Base-by-base conservation (phyloP, 2,888 invertebrate species). In the Drosophila buzzatii region DNA sequence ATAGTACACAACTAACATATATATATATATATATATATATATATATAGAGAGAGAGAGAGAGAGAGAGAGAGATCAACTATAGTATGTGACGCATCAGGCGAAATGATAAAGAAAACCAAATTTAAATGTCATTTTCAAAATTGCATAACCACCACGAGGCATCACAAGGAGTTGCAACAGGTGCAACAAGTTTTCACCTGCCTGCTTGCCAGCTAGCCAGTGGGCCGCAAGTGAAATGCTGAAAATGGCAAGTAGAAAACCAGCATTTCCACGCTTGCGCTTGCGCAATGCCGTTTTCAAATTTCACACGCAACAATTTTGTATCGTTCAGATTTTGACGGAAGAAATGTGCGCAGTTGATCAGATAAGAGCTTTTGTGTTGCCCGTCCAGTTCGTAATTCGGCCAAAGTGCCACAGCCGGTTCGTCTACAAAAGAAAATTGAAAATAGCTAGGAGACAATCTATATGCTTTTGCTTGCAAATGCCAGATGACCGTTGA, bases 121-220 rank as follows among this genome's bases (percentile, higher is more conserved):
- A 63, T 63, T 60, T 9, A 57, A 73, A 66, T 77, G 62, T 63
- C 58, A 66, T 53, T 73, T 66, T 61, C 47, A 37, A 55, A 58
- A 35, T 51, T 76, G 67, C 18, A 49, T 70, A 57, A 57, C 33
- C 2, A n/a, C 10, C 56, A 2, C 20, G 3, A 27, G 41, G 20
- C 42, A 57, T 39, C 31, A 3, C 14, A 47, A 58, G 51, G 37
- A 58, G 51, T n/a, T 33, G 49, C 31, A 59, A 10, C 31, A 37
- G 33, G 52, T 37, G 35, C 59, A 66, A 77, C 76, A 9, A 47
- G 76, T 77, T 77, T 77, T 73, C 2, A 53, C 64, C 56, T 33
- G 70, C 44, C 44, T 18, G 16, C n/a, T 27, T 31, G 58, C 67
- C 57, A 73, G 56, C 59, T 53, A 61, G 45, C 65, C 53, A 73